These are phyloP conservation scores for Miniopterus natalensis DNA, from an alignment of 2,113 vertebrate genomes.

Conservation along the genomic window DNA sequence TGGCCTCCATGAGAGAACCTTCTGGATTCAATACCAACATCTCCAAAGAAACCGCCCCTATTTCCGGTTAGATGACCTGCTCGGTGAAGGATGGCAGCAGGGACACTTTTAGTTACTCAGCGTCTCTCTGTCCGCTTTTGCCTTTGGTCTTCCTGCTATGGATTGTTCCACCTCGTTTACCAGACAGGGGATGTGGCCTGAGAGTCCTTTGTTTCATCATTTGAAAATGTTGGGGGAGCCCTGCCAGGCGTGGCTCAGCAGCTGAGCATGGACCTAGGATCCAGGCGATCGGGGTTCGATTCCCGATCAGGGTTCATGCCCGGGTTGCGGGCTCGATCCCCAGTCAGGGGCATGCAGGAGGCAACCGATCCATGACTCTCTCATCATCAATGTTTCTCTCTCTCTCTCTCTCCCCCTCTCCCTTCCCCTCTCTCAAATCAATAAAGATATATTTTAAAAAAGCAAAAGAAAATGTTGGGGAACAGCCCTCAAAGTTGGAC, in stretches of 20 bases:
- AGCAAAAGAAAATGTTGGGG: background rate
- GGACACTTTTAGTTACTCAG: background rate
- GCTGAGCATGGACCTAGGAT: too few relatives aligned
- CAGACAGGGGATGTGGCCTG: background rate
- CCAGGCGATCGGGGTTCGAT: too few relatives aligned
- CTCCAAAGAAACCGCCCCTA: background rate
- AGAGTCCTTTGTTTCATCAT: background rate
- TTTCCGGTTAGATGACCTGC: background rate
- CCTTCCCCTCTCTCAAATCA: too few relatives aligned
- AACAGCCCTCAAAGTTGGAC: background rate
- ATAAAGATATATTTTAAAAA: too few relatives aligned
- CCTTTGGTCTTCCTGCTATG: background rate
- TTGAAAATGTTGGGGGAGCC: background rate
- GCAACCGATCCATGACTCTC: too few relatives aligned
- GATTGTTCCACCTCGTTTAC: background rate
- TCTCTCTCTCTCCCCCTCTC: too few relatives aligned
- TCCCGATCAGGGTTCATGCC: too few relatives aligned
- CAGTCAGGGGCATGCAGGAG: too few relatives aligned
- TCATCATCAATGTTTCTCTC: too few relatives aligned
- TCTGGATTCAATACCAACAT: background rate
- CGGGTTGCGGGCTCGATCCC: too few relatives aligned
- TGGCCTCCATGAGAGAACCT: background rate
- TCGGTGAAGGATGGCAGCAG: background rate
- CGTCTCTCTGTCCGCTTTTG: background rate
- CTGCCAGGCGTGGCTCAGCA: too few relatives aligned